phyloP scores from a whole-genome alignment of 1,140 invertebrate species.

The Ditylenchus dipsaci region DNA sequence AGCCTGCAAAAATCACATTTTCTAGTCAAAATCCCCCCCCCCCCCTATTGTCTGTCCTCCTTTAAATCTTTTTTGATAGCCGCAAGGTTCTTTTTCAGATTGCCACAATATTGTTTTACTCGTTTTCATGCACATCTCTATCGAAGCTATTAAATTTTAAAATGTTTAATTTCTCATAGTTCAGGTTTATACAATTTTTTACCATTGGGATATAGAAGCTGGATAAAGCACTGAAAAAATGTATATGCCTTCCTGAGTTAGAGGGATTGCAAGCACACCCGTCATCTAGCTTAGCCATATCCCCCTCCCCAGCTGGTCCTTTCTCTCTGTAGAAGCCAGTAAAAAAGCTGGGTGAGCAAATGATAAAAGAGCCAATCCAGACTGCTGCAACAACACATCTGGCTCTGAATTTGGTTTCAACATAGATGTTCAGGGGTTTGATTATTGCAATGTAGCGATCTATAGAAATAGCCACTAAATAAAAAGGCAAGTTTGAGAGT shows the following conservation, averaged over 20 bases:
- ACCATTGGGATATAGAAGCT: conserved; percentile 89
- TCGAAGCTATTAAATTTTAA: no score
- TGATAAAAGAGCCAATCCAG: conserved; percentile 85
- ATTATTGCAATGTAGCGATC: conserved; percentile 74
- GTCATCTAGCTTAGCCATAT: conserved; percentile 17
- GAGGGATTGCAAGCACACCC: conserved; percentile 55
- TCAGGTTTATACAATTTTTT: no score
- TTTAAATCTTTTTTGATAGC: no score
- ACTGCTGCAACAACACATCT: conserved; percentile 81
- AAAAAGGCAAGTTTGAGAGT: no score
- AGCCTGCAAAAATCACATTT: no score
- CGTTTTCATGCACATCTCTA: no score
- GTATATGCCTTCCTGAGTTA: conserved; percentile 82
- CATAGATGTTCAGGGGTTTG: conserved; percentile 91
- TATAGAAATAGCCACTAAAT: conserved; percentile 77
- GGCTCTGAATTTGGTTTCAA: conserved; percentile 81
- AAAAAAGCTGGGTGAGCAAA: conserved; percentile 70
- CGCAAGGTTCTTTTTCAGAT: no score
- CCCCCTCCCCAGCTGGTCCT: conserved; percentile 1
- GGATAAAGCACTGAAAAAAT: conserved; percentile 83
- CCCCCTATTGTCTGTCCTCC: no score
- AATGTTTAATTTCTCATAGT: no score
- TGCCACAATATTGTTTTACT: no score
- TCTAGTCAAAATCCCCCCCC: no score
- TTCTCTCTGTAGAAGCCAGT: conserved; percentile 45